Conservation (phyloP, 2,797 vertebrate species). For the Neosilurus hyrtlii region DNA sequence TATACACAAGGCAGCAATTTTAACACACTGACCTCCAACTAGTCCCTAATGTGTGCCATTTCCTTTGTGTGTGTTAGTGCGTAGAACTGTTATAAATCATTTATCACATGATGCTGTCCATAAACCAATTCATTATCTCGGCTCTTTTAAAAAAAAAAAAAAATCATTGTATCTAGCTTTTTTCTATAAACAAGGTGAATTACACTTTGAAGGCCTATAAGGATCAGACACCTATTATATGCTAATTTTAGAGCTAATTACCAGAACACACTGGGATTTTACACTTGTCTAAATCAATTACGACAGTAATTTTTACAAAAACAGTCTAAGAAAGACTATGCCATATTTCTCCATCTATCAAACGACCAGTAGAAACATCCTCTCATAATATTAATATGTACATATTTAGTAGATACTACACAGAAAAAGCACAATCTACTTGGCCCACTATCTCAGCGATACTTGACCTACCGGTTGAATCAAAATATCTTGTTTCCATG, state of each 20-base stretch:
- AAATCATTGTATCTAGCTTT: not conserved
- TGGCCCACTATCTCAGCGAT: too few relatives aligned
- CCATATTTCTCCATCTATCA: too few relatives aligned
- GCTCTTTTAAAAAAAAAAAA: not conserved
- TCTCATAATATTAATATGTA: too few relatives aligned
- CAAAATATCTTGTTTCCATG: too few relatives aligned
- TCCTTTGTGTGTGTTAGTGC: not conserved
- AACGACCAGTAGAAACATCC: too few relatives aligned
- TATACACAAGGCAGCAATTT: constrained; percentile 15
- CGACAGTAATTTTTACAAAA: not conserved
- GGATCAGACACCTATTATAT: not conserved
- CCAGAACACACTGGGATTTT: not conserved
- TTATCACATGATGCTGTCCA: constrained; percentile 27
- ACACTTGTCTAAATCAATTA: not conserved
- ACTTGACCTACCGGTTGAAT: too few relatives aligned
- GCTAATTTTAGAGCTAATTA: too few relatives aligned
- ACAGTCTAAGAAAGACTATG: too few relatives aligned
- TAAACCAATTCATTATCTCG: constrained; percentile 31
- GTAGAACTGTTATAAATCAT: constrained; percentile 18
- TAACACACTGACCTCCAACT: constrained; percentile 28
- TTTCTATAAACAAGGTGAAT: not conserved
- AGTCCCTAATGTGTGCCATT: constrained; percentile 28
- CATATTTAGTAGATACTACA: too few relatives aligned
- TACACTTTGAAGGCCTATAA: not conserved
- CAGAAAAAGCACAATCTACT: too few relatives aligned